Percentiles rank a stretch among this genome's conserved stretches.
These are phyloP conservation scores for human (Homo sapiens) DNA, from an alignment of 2,113 vertebrate genomes.

Conservation along the genomic window GRCh38 chr7:20284501-20285000, in stretches of 20 bases:
- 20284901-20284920: not conserved
- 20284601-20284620: not conserved
- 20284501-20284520: not conserved
- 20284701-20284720: not conserved
- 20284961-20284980: slow-evolving; percentile 19
- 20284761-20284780: not conserved
- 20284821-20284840: slow-evolving; percentile 18
- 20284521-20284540: rapidly evolving
- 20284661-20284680: not conserved
- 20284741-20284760: not conserved
- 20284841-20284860: not conserved
- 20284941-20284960: slow-evolving; percentile 10
- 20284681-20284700: not conserved
- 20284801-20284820: not conserved
- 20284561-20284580: not conserved
- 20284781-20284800: not conserved
- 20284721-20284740: not conserved
- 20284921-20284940: slow-evolving; percentile 52
- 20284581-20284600: not conserved
- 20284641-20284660: not conserved
- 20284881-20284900: not conserved
- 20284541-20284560: not conserved
- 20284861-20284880: slow-evolving; percentile 40
- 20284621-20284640: not conserved
- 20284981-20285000: slow-evolving; percentile 48